These are phyloP conservation scores for Corbicula japonica DNA, from an alignment of 2,888 invertebrate genomes.

Conservation along the genomic window DNA sequence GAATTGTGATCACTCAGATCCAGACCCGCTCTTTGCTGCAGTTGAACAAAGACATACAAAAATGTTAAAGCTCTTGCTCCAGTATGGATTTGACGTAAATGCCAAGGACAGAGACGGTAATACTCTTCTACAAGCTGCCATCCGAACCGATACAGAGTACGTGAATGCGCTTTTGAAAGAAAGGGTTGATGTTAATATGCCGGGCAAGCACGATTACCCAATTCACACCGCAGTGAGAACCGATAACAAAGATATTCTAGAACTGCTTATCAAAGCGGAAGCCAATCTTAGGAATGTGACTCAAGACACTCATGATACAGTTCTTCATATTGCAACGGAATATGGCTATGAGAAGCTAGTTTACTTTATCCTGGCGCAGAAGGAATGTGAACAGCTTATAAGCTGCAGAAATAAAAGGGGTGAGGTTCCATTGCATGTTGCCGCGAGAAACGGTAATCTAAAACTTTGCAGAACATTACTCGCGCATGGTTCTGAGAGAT, in stretches of 20 bases:
- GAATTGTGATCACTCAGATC: no score
- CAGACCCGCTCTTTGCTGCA: background rate
- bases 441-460: background rate
- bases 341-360: background rate
- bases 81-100: conserved; percentile 7
- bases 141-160: background rate
- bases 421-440: conserved; percentile 14
- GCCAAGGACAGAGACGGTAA: background rate
- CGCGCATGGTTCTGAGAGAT: background rate
- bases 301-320: background rate
- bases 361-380: background rate
- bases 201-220: background rate
- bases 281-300: conserved; percentile 4
- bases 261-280: background rate
- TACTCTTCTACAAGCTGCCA: background rate
- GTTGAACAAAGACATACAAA: background rate
- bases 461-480: background rate
- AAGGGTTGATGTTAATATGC: background rate
- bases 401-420: background rate
- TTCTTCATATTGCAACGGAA: conserved; percentile 6
- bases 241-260: background rate
- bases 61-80: background rate
- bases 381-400: background rate
- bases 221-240: background rate
- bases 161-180: background rate